Conservation (phyloP, 2,113 vertebrate genomes). For the Sardina pilchardus region DNA sequence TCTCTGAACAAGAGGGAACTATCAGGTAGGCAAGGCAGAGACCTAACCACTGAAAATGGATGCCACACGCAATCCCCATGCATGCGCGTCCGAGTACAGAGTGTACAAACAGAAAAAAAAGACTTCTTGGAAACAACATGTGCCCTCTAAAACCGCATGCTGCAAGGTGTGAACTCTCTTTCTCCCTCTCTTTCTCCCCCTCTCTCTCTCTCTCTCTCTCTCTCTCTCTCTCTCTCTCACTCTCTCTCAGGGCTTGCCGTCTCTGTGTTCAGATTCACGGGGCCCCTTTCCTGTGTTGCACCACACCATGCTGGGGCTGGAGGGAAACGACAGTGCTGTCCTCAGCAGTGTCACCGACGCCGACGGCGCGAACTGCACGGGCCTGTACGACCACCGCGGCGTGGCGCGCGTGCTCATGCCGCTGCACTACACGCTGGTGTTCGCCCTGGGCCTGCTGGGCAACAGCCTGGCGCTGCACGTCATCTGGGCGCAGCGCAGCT, state of each 20-base stretch:
- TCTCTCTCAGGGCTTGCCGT: neutral
- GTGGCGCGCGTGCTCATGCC: conserved; percentile 81
- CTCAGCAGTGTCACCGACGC: conserved; percentile 26
- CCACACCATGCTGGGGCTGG: neutral
- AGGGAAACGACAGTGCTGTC: neutral
- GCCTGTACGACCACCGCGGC: conserved; percentile 80
- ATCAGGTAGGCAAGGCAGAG: neutral
- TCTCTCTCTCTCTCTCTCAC: neutral
- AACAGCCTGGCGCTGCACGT: conserved; percentile 85
- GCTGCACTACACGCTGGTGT: conserved; percentile 80
- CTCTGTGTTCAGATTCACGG: conserved; percentile 19
- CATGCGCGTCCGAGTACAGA: neutral
- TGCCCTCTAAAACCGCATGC: neutral
- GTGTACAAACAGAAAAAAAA: neutral
- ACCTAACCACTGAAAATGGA: no score
- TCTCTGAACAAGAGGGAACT: neutral
- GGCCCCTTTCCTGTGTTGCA: conserved; percentile 7
- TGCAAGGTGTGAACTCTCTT: neutral
- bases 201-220: no score
- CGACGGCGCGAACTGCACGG: conserved; percentile 56
- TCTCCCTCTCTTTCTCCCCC: no score
- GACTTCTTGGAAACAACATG: neutral
- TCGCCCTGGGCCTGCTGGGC: conserved; percentile 83
- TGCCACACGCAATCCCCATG: no score
- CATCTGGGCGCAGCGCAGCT: conserved; percentile 83